Base-by-base conservation (phyloP, 2,797 vertebrate species). In the Acanthurus leucopareius region DNA sequence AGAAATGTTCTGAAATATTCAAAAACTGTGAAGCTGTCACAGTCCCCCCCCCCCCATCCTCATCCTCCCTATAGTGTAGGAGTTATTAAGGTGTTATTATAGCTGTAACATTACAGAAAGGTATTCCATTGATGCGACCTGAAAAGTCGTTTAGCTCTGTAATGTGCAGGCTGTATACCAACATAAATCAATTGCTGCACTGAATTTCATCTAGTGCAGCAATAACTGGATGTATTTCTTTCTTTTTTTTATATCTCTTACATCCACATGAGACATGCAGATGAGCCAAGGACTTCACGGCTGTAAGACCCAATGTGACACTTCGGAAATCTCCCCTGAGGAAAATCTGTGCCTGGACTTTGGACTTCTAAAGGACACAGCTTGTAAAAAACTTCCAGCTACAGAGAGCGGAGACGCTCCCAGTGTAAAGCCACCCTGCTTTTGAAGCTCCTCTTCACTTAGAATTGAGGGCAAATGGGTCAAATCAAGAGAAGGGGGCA, bases 391-490 rank as follows among this genome's bases (percentile, higher is more conserved):
- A 16, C 65, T 72, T 82, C 69, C 63, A 44, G 16, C 8, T 66
- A 57, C 61, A 61, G 71, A 85, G 60, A 59, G 64, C 4, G 13
- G 45, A 79, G 72, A 73, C 42, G 17, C 64, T 84, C 66, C 35
- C 52, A 57, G 58, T 69, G 14, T 78, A 25, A 25, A 90, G 67
- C 74, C 67, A 45, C 35, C 38, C 53, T 32, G 63, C 81, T 79
- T 87, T 80, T 86, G 80, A 87, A 90, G 85, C 75, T 56, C 61
- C 53, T 76, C 75, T 84, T 73, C 70, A 59, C 80, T 87, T 67
- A 71, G 80, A 85, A 84, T 85, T 76, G 88, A 83, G 91, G 90
- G 38, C 42, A 87, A 78, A 73, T 32, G 70, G 83, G 88, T 89
- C 86, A 85, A 86, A 84, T 67, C 71, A 69, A 77, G 82, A 79